Evolutionary conservation across 2,888 invertebrate species (phyloP).

Genomic region (Acanthosepion lycidas): DNA sequence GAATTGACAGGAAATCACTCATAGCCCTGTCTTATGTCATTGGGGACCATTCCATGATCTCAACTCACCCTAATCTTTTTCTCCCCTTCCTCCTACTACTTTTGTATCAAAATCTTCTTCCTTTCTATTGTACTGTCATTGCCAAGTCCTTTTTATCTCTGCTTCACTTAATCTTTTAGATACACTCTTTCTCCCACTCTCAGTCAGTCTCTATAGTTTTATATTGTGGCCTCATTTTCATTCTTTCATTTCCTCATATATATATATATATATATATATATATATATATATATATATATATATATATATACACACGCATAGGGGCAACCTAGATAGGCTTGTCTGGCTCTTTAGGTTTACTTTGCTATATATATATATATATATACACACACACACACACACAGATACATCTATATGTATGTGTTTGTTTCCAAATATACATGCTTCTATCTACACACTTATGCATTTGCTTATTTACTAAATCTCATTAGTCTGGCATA

Average conservation of each 20-base stretch:
- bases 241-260: neutral
- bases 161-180: neutral
- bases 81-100: neutral
- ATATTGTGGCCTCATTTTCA: neutral
- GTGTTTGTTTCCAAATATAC: neutral
- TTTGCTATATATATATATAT: too few species aligned
- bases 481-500: too few species aligned
- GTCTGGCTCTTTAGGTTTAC: too few species aligned
- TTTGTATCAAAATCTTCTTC: neutral
- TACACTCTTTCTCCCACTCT: neutral
- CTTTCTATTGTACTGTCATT: neutral
- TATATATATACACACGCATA: too few species aligned
- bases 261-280: too few species aligned
- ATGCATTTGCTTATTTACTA: too few species aligned
- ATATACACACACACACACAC: too few species aligned
- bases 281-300: too few species aligned
- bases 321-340: too few species aligned
- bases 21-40: slow-evolving; percentile 22
- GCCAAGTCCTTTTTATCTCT: neutral
- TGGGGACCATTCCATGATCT: slow-evolving; percentile 6
- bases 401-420: too few species aligned
- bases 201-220: neutral
- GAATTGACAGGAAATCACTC: slow-evolving; percentile 21
- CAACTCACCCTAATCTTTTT: neutral
- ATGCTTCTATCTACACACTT: neutral